phyloP scores from a whole-genome alignment of 2,797 vertebrate genomes.

The Pagetopsis macropterus region DNA sequence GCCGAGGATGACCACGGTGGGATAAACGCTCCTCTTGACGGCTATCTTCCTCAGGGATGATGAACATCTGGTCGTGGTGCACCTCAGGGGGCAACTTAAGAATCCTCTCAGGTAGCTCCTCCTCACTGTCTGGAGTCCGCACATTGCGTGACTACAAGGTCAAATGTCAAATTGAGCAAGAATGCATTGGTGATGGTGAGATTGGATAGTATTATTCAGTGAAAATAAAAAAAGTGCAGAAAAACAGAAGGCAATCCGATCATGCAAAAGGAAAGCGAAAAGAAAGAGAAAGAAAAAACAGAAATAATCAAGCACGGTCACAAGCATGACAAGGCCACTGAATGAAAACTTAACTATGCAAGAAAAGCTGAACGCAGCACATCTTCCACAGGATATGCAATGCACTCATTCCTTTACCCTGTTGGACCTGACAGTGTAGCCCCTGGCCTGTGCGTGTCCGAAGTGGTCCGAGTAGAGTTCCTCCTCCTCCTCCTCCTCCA shows the following conservation, averaged over 20 bases:
- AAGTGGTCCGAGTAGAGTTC: constrained; percentile 86
- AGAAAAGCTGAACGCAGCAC: constrained; percentile 32
- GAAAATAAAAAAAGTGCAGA: constrained; percentile 44
- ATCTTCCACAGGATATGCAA: not conserved
- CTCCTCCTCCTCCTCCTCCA: constrained; percentile 96
- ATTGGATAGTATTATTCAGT: constrained; percentile 31
- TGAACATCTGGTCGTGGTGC: constrained; percentile 88
- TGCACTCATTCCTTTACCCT: constrained; percentile 74
- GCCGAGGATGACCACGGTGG: constrained; percentile 42
- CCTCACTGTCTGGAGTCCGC: constrained; percentile 90
- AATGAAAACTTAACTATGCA: constrained; percentile 19
- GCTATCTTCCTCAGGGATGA: constrained; percentile 91
- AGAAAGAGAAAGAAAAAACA: constrained; percentile 54
- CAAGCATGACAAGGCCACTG: constrained; percentile 30
- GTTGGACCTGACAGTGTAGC: constrained; percentile 64
- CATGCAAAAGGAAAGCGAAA: constrained; percentile 62
- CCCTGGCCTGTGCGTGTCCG: constrained; percentile 72
- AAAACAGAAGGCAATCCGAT: constrained; percentile 48
- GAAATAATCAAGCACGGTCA: constrained; percentile 52
- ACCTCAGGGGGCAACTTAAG: constrained; percentile 89
- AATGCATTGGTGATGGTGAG: constrained; percentile 42
- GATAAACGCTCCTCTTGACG: constrained; percentile 64
- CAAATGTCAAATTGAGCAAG: constrained; percentile 52
- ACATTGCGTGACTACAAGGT: constrained; percentile 73
- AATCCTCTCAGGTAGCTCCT: constrained; percentile 92